These are phyloP conservation scores for Ailurus styani DNA, from an alignment of 2,113 vertebrate species.

Conservation along the genomic window DNA sequence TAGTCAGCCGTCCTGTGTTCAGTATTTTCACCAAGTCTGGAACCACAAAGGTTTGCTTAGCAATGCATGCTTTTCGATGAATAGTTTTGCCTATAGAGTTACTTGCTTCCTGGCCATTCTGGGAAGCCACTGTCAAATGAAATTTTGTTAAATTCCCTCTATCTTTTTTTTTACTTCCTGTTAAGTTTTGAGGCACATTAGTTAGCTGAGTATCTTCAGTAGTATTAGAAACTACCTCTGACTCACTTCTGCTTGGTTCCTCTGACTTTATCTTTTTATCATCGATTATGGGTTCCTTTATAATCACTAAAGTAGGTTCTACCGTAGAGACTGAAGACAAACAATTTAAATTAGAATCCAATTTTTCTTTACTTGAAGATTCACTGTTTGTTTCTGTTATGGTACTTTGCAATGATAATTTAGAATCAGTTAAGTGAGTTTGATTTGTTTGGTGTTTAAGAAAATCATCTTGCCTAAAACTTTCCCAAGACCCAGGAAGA, in stretches of 20 bases:
- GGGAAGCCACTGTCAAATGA: conserved; percentile 30
- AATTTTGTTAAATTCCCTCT: conserved; percentile 55
- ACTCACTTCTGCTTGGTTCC: not conserved
- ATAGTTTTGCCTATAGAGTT: conserved; percentile 29
- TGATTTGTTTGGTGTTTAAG: conserved; percentile 34
- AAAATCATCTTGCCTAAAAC: conserved; percentile 35
- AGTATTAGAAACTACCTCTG: not conserved
- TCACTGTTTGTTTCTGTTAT: conserved; percentile 41
- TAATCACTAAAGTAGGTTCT: not conserved
- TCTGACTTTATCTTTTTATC: conserved; percentile 45
- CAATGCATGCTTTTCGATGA: conserved; percentile 28
- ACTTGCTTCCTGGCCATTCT: conserved; percentile 14
- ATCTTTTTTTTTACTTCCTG: conserved; percentile 57
- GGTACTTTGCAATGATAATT: conserved; percentile 4
- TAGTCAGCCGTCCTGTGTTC: conserved; percentile 63
- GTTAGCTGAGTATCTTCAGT: conserved; percentile 42
- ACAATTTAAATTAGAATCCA: conserved; percentile 34
- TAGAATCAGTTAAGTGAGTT: conserved; percentile 28
- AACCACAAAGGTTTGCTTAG: conserved; percentile 58
- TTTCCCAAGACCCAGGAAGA: not conserved
- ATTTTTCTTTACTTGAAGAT: conserved; percentile 31
- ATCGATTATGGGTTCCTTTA: conserved; percentile 1
- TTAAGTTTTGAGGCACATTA: conserved; percentile 52
- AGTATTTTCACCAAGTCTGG: conserved; percentile 64
- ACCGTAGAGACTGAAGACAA: conserved; percentile 42